Base-by-base conservation (phyloP, 2,113 vertebrate species). In the Phalacrocorax aristotelis region DNA sequence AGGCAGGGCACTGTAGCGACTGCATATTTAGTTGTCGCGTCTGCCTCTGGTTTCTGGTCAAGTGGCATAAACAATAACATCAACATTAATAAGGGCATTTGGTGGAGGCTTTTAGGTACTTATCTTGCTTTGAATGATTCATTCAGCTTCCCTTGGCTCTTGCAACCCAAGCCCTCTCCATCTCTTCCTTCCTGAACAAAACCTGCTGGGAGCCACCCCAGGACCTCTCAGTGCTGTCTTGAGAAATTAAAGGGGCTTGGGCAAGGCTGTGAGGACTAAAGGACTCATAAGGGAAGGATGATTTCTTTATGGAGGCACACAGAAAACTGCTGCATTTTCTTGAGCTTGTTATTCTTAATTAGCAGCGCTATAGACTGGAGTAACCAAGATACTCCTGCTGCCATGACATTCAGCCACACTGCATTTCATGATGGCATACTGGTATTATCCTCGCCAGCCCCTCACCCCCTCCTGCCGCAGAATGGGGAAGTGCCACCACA, bases 41-140 rank as follows among this genome's bases (percentile, higher is more conserved):
- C 93, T 95, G 87, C 83, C 88, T 87, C 75, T 51, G 83, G 70
- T 96, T 96, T 95, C 46, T 48, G 46, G 94, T 75, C 81, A 92
- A 95, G 78, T 54, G 62, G 76, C 65, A 93, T 90, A 91, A 97
- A 76, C 75, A 74, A 90, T 87, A 87, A 94, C 90, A 94, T 62
- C 74, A 75, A 70, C 83, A 46, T 54, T 92, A 96, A 69, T 71
- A 76, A 64, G 71, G 70, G 82, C 60, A 90, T 87, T 89, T 89
- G 84, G 81, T 74, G 51, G 78, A 87, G 78, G 72, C 83, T 91
- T 93, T 92, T 78, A 87, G 78, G 46, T 78, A 90, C 81, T 83
- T 82, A 64, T 80, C 52, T 80, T 52, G 69, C 61, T 81, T 83
- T 90, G 87, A 89, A 83, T 83, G 76, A 94, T 88, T 92, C 61